These are phyloP conservation scores for Saccostrea glomerata DNA, from an alignment of 1,140 invertebrate species.

Conservation along the genomic window DNA sequence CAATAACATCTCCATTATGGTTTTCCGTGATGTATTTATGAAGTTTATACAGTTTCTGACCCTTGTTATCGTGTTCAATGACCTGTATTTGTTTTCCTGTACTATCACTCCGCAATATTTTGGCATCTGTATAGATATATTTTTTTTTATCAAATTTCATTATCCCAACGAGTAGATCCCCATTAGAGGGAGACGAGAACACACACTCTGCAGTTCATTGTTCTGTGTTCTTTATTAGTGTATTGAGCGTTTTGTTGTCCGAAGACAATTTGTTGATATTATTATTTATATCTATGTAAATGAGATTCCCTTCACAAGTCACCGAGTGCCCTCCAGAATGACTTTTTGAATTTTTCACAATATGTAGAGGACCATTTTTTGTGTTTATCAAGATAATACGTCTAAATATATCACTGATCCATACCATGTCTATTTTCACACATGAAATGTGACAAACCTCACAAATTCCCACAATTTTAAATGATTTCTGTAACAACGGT, in stretches of 20 bases:
- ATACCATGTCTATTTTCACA: neutral
- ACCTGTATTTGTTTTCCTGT: neutral
- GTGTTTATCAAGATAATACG: neutral
- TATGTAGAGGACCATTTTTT: neutral
- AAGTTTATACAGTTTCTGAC: neutral
- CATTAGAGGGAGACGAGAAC: neutral
- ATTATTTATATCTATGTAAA: neutral
- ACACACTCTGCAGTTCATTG: neutral
- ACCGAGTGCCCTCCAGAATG: neutral
- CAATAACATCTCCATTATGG: neutral
- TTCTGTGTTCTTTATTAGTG: neutral
- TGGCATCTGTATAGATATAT: neutral
- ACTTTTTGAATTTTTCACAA: neutral
- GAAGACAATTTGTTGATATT: neutral
- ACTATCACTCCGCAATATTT: neutral
- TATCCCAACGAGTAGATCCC: neutral
- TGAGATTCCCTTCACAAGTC: neutral
- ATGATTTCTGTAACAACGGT: neutral
- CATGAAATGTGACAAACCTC: neutral
- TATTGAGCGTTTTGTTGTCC: neutral
- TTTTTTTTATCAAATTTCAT: neutral
- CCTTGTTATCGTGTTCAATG: neutral
- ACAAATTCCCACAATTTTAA: neutral
- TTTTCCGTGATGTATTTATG: neutral
- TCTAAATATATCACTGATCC: neutral